A percentile compares a stretch with the other conserved stretches of the same genome.
Evolutionary conservation across 2,888 invertebrate genomes (phyloP).

Genomic region (Macropis europaea): DNA sequence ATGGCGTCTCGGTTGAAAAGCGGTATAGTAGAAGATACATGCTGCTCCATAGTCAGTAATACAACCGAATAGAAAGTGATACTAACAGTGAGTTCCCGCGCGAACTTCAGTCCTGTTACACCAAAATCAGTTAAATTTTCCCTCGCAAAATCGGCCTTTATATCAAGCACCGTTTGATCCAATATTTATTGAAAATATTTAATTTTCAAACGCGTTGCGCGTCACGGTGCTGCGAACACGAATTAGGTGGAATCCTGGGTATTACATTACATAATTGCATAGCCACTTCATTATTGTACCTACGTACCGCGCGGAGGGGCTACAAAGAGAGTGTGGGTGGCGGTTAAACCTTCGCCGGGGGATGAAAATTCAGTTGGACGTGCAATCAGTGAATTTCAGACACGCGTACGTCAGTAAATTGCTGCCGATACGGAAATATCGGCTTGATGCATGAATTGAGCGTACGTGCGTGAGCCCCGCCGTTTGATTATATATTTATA

Average conservation of each 20-base stretch:
- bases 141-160: no score
- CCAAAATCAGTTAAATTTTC: no score
- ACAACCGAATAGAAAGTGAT: no score
- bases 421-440: constrained; percentile 62
- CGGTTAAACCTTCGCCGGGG: constrained; percentile 33
- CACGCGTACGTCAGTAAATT: constrained; percentile 54
- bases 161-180: no score
- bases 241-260: constrained; percentile 38
- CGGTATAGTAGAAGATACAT: no score
- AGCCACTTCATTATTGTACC: constrained; percentile 49
- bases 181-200: constrained; percentile 12
- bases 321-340: not conserved
- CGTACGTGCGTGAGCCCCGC: not conserved
- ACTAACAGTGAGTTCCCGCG: no score
- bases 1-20: no score
- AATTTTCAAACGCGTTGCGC: not conserved
- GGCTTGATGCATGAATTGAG: constrained; percentile 55
- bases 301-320: not conserved
- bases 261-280: constrained; percentile 56
- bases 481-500: constrained; percentile 56
- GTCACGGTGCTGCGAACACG: constrained; percentile 22
- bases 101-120: no score
- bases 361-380: constrained; percentile 56
- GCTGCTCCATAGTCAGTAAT: no score
- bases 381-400: constrained; percentile 61